phyloP scores from a whole-genome alignment of 2,888 invertebrate species.

The Catocala sponsa region DNA sequence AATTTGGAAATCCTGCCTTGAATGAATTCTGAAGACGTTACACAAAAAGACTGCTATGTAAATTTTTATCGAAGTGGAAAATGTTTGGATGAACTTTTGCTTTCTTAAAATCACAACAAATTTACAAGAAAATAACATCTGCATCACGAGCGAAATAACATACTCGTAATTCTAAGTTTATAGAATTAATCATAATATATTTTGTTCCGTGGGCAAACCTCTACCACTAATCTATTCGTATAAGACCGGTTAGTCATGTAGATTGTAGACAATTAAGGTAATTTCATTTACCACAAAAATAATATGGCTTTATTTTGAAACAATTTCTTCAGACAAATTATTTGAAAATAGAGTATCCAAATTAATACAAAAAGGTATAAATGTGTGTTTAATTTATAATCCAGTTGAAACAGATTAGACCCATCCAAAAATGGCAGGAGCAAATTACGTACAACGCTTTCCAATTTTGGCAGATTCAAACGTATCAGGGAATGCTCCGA shows the following conservation, averaged over 20 bases:
- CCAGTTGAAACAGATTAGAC: conserved; percentile 32
- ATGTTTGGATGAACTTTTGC: background rate
- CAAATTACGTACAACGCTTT: conserved; percentile 49
- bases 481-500: conserved; percentile 53
- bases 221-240: too few species aligned
- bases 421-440: conserved; percentile 39
- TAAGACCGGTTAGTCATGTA: too few species aligned
- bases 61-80: conserved; percentile 30
- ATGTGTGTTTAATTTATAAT: conserved; percentile 40
- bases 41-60: conserved; percentile 24
- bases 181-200: too few species aligned
- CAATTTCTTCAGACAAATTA: conserved; percentile 9
- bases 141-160: too few species aligned
- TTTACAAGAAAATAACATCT: too few species aligned
- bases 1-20: conserved; percentile 37
- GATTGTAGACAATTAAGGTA: too few species aligned
- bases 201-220: too few species aligned
- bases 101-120: too few species aligned
- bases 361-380: conserved; percentile 15
- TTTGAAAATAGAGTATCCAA: conserved; percentile 14
- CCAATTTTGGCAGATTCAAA: conserved; percentile 54
- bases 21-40: conserved; percentile 28
- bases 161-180: too few species aligned
- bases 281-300: background rate
- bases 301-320: background rate